phyloP scores from a whole-genome alignment of 2,113 vertebrate species.

The Clinocottus analis region DNA sequence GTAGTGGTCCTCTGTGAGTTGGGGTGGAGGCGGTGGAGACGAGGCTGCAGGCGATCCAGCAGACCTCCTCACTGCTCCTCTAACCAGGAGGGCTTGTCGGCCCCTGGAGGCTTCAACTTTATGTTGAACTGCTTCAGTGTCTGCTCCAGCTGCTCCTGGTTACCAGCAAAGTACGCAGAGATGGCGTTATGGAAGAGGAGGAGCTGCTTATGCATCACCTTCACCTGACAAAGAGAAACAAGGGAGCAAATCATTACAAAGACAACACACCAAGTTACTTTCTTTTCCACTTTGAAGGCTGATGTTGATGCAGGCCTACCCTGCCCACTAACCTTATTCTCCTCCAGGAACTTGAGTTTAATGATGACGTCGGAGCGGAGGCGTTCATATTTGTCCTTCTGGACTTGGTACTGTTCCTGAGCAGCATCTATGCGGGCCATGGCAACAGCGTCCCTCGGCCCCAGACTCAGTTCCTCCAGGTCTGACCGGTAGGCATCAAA shows the following conservation, averaged over 20 bases:
- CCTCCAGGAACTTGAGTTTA: constrained; percentile 97
- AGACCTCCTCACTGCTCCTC: constrained; percentile 90
- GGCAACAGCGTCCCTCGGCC: constrained; percentile 88
- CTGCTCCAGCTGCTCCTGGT: constrained; percentile 97
- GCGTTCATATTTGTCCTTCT: constrained; percentile 95
- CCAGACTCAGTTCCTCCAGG: constrained; percentile 95
- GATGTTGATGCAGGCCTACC: background rate
- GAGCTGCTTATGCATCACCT: constrained; percentile 99
- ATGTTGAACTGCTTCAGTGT: constrained; percentile 98
- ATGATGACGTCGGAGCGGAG: constrained; percentile 93
- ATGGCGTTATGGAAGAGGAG: constrained; percentile 98
- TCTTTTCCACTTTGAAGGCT: background rate
- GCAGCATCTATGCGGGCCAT: constrained; percentile 90
- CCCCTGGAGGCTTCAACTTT: constrained; percentile 90
- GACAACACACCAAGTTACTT: background rate
- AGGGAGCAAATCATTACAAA: background rate
- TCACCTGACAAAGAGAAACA: constrained; percentile 84
- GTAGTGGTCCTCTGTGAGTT: constrained; percentile 66
- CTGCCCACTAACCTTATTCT: constrained; percentile 90
- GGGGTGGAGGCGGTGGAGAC: constrained; percentile 48
- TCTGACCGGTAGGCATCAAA: constrained; percentile 96
- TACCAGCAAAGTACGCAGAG: constrained; percentile 97
- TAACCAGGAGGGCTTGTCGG: constrained; percentile 98
- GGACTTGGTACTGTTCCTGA: constrained; percentile 92
- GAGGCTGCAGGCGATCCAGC: constrained; percentile 17